Evolutionary conservation across 2,797 vertebrate genomes (phyloP), one percentile per base, ranked within the genome.

Genomic region (Gymnodraco acuticeps): DNA sequence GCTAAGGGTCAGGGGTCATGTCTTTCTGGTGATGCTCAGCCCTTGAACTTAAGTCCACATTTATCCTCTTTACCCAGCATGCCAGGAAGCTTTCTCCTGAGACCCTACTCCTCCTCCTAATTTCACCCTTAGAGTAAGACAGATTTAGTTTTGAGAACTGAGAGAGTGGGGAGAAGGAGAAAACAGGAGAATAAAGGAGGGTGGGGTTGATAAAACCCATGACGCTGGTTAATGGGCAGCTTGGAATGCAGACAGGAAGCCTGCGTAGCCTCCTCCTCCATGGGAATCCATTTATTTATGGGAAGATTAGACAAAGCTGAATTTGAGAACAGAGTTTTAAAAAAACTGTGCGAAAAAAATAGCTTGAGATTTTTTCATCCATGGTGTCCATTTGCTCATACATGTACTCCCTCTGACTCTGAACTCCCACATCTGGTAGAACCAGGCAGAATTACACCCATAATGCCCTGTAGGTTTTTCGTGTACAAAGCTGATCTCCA

Each of bases 151-250:
- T 27, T 82, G 50, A 80, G 77, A 77, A 77, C 50, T 11, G 70
- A 54, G 38, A 31, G 70, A 33, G 43, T 12, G 59, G 46, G 65
- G 50, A 55, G 47, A 54, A 27, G 50, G 56, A 42, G 46, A 45
- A 55, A 47, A 56, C 46, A 53, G 48, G 58, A 80, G 75, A 75
- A 69, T 42, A 78, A 68, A 23, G 58, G 76, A 77, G 64, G 75
- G 66, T 70, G 70, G 71, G 70, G 81, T 67, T 87, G 89, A 89
- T 87, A 76, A 77, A 89, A 87, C 89, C 85, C 87, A 54, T 92
- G 88, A 91, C 73, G 80, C 85, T 81, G 80, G 82, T 91, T 93
- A 93, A 94, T 85, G 84, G 89, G 84, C 89, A 91, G 90, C 77
- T 84, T 86, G 89, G 88, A 91, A 93, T 92, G 90, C 81, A 76